Evolutionary conservation across 1,140 invertebrate genomes (phyloP).

Genomic region (Drosophila ogumai): DNA sequence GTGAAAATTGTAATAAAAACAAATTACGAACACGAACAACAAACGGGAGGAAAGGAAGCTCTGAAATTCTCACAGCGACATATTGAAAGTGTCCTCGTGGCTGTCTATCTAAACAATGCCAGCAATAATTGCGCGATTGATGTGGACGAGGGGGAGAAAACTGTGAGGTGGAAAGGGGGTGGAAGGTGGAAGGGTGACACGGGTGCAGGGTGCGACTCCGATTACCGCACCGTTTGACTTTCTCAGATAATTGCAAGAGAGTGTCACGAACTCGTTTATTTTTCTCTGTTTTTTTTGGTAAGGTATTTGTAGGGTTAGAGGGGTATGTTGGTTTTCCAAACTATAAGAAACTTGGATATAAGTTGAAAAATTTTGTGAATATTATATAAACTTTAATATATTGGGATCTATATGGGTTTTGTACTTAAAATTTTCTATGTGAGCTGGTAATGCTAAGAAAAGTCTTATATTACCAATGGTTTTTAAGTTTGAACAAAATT

Average conservation of each 20-base stretch:
- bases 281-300: conserved; percentile 1
- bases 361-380: neutral
- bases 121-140: conserved; percentile 80
- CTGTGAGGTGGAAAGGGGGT: conserved; percentile 13
- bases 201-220: conserved; percentile 58
- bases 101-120: conserved; percentile 75
- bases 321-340: neutral
- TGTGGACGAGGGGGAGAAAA: conserved; percentile 19
- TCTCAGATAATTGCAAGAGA: conserved; percentile 46
- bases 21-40: conserved; percentile 68
- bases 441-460: neutral
- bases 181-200: conserved; percentile 37
- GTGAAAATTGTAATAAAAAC: conserved; percentile 82
- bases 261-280: conserved; percentile 38
- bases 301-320: neutral
- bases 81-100: conserved; percentile 70
- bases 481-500: too few species aligned
- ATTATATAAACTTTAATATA: neutral
- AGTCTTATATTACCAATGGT: too few species aligned
- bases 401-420: neutral
- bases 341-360: neutral
- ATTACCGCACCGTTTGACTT: conserved; percentile 75
- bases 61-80: conserved; percentile 52
- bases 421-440: neutral
- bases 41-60: conserved; percentile 21